Percentiles rank a stretch among this genome's conserved stretches.
Evolutionary conservation across 2,888 invertebrate genomes (phyloP).

Genomic region (Drymonia ruficornis): DNA sequence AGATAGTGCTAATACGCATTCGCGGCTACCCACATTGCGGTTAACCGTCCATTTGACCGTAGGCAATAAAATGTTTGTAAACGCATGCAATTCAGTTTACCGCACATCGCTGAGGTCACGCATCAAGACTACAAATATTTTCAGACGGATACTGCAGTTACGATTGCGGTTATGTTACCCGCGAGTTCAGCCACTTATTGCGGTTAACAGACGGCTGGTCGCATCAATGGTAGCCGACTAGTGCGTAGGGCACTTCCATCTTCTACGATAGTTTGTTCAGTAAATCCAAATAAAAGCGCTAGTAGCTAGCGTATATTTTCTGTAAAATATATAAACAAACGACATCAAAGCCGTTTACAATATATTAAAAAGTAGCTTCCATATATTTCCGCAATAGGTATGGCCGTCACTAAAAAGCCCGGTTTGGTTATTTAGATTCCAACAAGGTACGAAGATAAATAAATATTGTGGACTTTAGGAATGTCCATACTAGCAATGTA

Average conservation of each 20-base stretch:
- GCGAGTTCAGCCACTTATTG: no score
- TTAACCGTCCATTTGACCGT: neutral
- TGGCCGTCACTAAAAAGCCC: neutral
- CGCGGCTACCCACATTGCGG: neutral
- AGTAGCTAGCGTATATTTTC: neutral
- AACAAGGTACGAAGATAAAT: neutral
- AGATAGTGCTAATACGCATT: neutral
- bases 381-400: neutral
- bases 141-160: no score
- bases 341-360: neutral
- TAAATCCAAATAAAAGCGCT: neutral
- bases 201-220: no score
- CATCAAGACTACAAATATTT: no score
- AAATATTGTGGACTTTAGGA: neutral
- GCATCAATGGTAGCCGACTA: no score
- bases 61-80: neutral
- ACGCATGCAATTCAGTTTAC: no score
- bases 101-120: no score
- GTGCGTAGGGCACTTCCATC: no score
- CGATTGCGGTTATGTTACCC: no score
- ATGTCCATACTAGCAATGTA: neutral
- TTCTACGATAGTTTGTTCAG: no score
- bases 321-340: neutral
- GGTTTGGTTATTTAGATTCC: neutral
- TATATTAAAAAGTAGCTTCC: neutral